Evolutionary conservation across 2,888 invertebrate species (phyloP).

Genomic region (Palloptera scutellata): DNA sequence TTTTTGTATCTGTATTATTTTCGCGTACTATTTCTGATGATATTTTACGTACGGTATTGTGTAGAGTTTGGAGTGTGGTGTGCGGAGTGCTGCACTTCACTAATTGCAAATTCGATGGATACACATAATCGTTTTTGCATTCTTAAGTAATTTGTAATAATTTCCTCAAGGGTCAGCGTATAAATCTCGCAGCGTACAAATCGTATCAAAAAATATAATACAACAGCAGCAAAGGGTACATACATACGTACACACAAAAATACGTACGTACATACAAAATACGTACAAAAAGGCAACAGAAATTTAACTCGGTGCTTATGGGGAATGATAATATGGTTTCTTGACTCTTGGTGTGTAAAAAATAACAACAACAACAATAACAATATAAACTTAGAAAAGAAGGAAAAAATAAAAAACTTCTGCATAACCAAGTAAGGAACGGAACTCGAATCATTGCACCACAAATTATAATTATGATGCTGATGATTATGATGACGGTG

Average conservation of each 20-base stretch:
- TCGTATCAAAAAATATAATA: conserved; percentile 23
- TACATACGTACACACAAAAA: not conserved
- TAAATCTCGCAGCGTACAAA: conserved; percentile 48
- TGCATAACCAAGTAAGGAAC: no score
- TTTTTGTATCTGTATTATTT: no score
- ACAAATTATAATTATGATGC: no score
- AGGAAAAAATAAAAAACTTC: no score
- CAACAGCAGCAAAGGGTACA: not conserved
- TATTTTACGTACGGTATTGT: not conserved
- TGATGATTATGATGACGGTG: not conserved
- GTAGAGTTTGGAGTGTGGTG: conserved; percentile 21
- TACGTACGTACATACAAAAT: conserved; percentile 2
- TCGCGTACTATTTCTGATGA: not conserved
- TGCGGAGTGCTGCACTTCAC: conserved; percentile 49
- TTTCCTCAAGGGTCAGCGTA: conserved; percentile 60
- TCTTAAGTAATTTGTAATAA: conserved; percentile 64
- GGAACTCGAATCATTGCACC: no score
- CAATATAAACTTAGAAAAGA: conserved; percentile 7
- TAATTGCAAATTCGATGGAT: conserved; percentile 61
- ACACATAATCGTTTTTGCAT: conserved; percentile 63
- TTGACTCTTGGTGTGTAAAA: conserved; percentile 20
- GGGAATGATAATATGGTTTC: no score
- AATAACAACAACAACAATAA: conserved; percentile 26
- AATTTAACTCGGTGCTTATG: no score
- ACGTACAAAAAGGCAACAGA: no score